Conservation (phyloP, 2,888 invertebrate species). For the Branchellion lobata region DNA sequence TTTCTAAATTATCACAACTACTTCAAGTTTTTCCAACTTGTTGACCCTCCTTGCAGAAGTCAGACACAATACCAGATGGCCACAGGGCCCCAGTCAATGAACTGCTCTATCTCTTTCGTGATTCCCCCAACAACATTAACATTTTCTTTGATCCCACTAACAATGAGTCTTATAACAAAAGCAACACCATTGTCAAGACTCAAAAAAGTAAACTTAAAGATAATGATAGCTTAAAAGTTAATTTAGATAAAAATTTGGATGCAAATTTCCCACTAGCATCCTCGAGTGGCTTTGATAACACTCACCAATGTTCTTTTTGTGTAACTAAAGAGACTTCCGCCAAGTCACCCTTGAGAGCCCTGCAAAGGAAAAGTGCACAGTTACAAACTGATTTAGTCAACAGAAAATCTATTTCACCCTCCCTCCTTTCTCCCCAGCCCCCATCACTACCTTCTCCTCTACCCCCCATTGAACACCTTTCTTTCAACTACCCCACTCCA, state of each 20-base stretch:
- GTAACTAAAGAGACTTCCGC: too few species aligned
- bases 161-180: neutral
- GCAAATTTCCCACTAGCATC: too few species aligned
- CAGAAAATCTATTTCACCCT: neutral
- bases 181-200: neutral
- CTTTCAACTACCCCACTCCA: neutral
- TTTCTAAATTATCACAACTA: too few species aligned
- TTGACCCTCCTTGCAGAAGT: too few species aligned
- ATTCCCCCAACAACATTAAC: conserved; percentile 13
- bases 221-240: neutral
- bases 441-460: neutral
- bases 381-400: neutral
- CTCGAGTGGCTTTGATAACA: too few species aligned
- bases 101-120: conserved; percentile 23
- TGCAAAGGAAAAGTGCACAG: too few species aligned
- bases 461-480: neutral
- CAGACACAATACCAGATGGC: conserved; percentile 14
- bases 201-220: neutral
- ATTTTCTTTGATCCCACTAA: neutral
- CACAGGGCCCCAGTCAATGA: conserved; percentile 33
- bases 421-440: neutral
- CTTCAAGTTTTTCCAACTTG: too few species aligned
- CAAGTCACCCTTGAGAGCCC: too few species aligned
- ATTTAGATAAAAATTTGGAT: neutral
- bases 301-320: too few species aligned